Evolutionary conservation across 2,797 vertebrate species (phyloP).

Genomic region (Neomorphus geoffroyi): DNA sequence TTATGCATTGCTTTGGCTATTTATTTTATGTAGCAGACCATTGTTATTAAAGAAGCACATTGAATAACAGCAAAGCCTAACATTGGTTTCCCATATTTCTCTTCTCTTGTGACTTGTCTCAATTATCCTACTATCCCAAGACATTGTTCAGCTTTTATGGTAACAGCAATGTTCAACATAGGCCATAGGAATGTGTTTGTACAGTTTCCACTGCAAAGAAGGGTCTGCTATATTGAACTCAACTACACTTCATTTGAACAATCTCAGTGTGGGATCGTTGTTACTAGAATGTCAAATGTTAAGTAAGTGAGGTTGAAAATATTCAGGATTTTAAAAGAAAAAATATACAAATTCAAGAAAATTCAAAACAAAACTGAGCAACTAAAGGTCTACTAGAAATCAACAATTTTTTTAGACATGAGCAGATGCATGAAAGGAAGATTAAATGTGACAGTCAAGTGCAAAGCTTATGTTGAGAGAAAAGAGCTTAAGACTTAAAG

Average conservation of each 20-base stretch:
- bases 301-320: background rate
- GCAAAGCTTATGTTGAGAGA: constrained; percentile 18
- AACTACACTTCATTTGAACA: background rate
- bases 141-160: background rate
- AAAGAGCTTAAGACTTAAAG: constrained; percentile 8
- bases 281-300: background rate
- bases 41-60: background rate
- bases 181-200: background rate
- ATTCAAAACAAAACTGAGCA: background rate
- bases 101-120: background rate
- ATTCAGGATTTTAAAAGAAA: background rate
- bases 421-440: background rate
- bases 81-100: background rate
- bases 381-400: background rate
- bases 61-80: background rate
- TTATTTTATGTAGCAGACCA: background rate
- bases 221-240: background rate
- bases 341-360: background rate
- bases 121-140: background rate
- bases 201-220: background rate
- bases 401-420: background rate
- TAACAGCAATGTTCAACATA: background rate
- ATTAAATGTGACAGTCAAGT: constrained; percentile 13
- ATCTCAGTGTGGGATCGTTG: background rate
- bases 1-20: background rate